Conservation (phyloP, 2,113 vertebrate species). For the Accipiter virgatus region DNA sequence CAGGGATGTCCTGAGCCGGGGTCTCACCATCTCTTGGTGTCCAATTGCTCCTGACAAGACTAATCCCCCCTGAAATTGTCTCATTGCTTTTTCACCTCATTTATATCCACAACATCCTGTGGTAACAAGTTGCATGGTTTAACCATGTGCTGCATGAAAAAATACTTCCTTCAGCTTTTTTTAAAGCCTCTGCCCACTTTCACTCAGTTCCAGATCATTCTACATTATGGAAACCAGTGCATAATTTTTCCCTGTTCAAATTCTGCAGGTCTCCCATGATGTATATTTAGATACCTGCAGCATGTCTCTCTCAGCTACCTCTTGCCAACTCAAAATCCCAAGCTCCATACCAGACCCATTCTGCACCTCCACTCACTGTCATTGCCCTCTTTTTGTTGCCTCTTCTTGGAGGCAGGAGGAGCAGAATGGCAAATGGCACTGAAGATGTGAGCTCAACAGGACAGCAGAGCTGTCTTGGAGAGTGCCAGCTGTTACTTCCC, state of each 20-base stretch:
- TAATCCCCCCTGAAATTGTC: neutral
- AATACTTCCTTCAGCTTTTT: neutral
- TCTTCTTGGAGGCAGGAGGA: neutral
- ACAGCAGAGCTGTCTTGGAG: neutral
- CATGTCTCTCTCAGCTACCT: neutral
- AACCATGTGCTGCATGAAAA: neutral
- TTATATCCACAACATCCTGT: neutral
- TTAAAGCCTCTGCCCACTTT: neutral
- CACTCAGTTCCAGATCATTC: fast-evolving
- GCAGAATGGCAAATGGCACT: fast-evolving
- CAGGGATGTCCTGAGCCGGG: neutral
- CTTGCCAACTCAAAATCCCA: neutral
- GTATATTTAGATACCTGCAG: neutral
- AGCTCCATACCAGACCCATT: neutral
- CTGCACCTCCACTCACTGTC: neutral
- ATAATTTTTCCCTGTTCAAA: neutral
- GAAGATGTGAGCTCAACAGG: neutral
- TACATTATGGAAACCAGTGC: neutral
- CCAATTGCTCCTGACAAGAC: neutral
- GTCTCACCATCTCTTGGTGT: neutral
- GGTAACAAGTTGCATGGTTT: neutral
- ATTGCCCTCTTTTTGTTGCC: neutral
- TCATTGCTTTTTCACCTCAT: neutral
- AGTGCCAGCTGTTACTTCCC: neutral
- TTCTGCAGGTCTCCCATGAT: neutral